phyloP scores from a whole-genome alignment of 2,797 vertebrate species.

The Phoxinus dragarum region DNA sequence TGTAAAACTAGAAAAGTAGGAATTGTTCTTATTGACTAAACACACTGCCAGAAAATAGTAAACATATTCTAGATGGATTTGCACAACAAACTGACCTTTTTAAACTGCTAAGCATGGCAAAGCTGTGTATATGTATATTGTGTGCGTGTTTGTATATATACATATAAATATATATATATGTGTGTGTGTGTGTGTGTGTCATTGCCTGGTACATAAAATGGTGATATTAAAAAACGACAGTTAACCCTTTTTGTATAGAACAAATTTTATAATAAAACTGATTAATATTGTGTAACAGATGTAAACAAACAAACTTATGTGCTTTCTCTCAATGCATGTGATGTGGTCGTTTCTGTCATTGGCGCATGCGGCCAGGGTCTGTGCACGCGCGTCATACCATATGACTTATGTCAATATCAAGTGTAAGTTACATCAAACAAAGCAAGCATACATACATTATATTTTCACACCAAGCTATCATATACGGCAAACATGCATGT shows the following conservation, averaged over 20 bases:
- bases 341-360: background rate
- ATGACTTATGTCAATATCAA: background rate
- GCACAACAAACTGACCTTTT: background rate
- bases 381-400: slow-evolving; percentile 2
- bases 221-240: background rate
- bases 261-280: background rate
- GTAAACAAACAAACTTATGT: background rate
- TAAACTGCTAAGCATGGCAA: background rate
- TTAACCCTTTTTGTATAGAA: background rate
- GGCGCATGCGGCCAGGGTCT: slow-evolving; percentile 14
- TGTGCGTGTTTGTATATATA: no score
- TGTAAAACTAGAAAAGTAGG: slow-evolving; percentile 46
- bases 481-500: background rate
- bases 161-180: no score
- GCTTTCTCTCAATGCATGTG: background rate
- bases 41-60: background rate
- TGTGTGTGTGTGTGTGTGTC: background rate
- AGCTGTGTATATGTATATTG: background rate
- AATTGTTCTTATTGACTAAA: slow-evolving; percentile 27
- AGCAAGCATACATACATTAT: background rate
- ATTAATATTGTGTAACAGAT: background rate
- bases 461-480: background rate
- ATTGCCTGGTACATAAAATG: background rate
- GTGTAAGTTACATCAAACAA: slow-evolving; percentile 15
- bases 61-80: background rate